phyloP scores from a whole-genome alignment of 2,888 invertebrate genomes.

The Pristionchus entomophagus region DNA sequence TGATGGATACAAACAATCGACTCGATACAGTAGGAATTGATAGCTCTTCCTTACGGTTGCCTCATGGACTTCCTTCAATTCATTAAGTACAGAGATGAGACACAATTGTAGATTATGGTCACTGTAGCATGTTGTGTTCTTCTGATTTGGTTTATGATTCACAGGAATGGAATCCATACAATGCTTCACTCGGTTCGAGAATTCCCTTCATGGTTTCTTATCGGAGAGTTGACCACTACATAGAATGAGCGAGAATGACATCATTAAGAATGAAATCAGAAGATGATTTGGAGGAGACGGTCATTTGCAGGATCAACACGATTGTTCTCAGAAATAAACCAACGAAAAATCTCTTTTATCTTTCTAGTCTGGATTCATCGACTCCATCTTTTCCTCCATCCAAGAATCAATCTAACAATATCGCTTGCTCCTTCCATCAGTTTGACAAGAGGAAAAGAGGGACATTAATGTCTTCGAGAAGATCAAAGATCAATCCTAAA shows the following conservation, averaged over 20 bases:
- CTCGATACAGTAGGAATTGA: neutral
- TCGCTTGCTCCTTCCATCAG: neutral
- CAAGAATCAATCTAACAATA: neutral
- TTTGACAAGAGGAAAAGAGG: neutral
- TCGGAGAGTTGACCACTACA: neutral
- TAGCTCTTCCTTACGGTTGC: neutral
- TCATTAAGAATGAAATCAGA: neutral
- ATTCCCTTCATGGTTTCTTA: neutral
- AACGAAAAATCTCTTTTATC: neutral
- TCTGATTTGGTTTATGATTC: neutral
- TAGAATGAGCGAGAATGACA: neutral
- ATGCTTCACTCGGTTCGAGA: neutral
- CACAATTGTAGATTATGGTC: neutral
- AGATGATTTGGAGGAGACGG: no score
- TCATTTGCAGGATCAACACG: no score
- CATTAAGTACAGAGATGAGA: no score
- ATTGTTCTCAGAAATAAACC: no score
- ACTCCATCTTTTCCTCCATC: slow-evolving; percentile 1
- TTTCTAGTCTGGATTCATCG: neutral
- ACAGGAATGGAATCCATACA: neutral
- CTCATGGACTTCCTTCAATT: neutral
- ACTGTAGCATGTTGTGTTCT: neutral
- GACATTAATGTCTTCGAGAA: slow-evolving; percentile 7
- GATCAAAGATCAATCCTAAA: neutral
- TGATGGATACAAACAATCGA: neutral